Conservation (phyloP, 2,113 vertebrate species). For the Neodontobutis hainanensis region DNA sequence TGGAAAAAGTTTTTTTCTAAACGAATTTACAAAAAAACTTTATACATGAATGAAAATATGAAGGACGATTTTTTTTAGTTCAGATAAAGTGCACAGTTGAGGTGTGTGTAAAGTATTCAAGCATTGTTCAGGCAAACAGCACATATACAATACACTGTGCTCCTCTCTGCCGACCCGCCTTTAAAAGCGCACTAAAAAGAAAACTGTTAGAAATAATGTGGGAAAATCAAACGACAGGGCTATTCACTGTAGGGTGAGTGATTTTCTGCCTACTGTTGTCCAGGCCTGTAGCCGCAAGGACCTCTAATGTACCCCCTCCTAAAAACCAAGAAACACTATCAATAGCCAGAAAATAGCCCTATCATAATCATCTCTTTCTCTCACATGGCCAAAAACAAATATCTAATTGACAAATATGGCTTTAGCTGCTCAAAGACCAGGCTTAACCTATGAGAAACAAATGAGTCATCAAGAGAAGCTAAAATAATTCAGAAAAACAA, state of each 20-base stretch:
- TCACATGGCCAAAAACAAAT: conserved; percentile 47
- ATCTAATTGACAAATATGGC: conserved; percentile 59
- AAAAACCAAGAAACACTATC: conserved; percentile 32
- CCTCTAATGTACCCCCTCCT: conserved; percentile 39
- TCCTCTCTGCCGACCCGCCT: not conserved
- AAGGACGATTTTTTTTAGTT: too few relatives aligned
- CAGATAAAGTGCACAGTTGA: too few relatives aligned
- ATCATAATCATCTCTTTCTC: conserved; percentile 52
- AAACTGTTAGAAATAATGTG: conserved; percentile 3
- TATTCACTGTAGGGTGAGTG: conserved; percentile 61
- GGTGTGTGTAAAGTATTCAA: too few relatives aligned
- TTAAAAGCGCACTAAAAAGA: conserved; percentile 7
- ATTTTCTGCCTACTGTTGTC: conserved; percentile 70
- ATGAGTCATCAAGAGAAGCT: conserved; percentile 22
- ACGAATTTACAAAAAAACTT: too few relatives aligned
- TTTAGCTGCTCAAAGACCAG: conserved; percentile 31
- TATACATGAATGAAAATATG: too few relatives aligned
- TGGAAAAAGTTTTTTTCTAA: too few relatives aligned
- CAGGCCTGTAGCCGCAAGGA: conserved; percentile 65
- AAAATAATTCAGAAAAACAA: conserved; percentile 18
- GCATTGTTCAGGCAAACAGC: too few relatives aligned
- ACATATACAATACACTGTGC: not conserved
- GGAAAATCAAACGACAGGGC: conserved; percentile 36
- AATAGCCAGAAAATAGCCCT: conserved; percentile 55
- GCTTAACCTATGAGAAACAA: conserved; percentile 12